Conservation (phyloP, 2,113 vertebrate species). For the Eidolon helvum region DNA sequence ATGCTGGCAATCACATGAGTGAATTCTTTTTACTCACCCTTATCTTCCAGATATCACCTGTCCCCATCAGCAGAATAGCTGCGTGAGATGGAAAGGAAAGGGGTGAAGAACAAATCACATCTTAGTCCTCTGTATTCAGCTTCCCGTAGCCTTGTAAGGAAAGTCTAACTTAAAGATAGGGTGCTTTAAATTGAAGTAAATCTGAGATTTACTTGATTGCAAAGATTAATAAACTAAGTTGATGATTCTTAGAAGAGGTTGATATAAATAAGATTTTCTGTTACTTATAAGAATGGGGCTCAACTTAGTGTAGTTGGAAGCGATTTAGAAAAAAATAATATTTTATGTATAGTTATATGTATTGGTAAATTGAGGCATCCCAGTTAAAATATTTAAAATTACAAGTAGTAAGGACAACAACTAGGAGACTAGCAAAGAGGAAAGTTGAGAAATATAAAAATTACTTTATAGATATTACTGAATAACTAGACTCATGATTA, state of each 20-base stretch:
- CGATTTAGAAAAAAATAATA: background rate
- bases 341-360: background rate
- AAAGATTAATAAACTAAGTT: slow-evolving; percentile 14
- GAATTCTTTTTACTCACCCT: background rate
- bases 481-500: background rate
- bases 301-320: background rate
- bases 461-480: background rate
- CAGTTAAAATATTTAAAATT: background rate
- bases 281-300: background rate
- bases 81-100: background rate
- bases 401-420: background rate
- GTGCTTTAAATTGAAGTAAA: background rate
- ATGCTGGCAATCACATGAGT: background rate
- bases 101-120: background rate
- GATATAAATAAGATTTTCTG: background rate
- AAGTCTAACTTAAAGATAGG: background rate
- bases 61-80: background rate
- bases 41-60: background rate
- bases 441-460: background rate
- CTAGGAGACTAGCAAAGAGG: background rate
- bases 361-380: background rate
- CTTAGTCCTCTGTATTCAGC: background rate
- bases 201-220: background rate
- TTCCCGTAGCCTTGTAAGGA: background rate
- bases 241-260: background rate